These are phyloP conservation scores for Acronicta alni DNA, from an alignment of 2,888 invertebrate species.

Conservation along the genomic window DNA sequence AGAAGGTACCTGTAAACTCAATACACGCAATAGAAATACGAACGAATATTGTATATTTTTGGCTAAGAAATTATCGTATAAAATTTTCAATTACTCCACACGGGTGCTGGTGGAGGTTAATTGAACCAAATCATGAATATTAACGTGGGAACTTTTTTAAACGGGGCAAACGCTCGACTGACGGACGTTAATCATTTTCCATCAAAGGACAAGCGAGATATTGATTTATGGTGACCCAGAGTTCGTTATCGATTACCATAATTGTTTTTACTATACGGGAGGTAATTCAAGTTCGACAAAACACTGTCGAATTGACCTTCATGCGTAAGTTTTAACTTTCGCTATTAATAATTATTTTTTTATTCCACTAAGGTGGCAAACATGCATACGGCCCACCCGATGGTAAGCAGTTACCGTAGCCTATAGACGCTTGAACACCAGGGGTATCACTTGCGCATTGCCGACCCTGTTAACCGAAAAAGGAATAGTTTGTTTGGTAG, in stretches of 20 bases:
- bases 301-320: too few species aligned
- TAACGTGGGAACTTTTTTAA: conserved; percentile 30
- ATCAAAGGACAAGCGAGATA: conserved; percentile 12
- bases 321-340: too few species aligned
- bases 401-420: too few species aligned
- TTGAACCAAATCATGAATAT: conserved; percentile 40
- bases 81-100: conserved; percentile 19
- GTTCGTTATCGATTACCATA: conserved; percentile 29
- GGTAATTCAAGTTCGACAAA: neutral
- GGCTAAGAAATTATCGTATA: conserved; percentile 4
- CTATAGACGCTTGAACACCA: too few species aligned
- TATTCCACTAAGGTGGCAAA: too few species aligned
- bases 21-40: neutral
- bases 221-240: neutral
- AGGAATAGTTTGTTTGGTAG: too few species aligned
- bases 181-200: conserved; percentile 20
- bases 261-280: conserved; percentile 3
- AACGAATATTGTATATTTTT: neutral
- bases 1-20: too few species aligned
- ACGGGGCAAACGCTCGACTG: neutral
- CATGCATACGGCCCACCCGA: too few species aligned
- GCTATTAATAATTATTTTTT: too few species aligned
- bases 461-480: too few species aligned
- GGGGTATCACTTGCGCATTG: too few species aligned
- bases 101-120: conserved; percentile 47